Conservation (phyloP, 2,888 invertebrate genomes). For the Drosophila meridiana region DNA sequence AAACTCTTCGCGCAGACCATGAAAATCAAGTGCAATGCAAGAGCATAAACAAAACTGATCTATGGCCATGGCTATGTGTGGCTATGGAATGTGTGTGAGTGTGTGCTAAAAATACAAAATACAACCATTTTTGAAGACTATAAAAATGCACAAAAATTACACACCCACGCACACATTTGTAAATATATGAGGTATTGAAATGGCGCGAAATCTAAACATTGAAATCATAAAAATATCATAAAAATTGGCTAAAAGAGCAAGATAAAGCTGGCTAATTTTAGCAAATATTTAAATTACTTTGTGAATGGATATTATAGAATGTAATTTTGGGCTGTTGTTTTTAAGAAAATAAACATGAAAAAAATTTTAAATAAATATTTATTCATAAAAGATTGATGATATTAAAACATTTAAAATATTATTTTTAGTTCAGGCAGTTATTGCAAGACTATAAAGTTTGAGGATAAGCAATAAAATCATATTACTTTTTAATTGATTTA, state of each 20-base stretch:
- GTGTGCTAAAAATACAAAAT: conserved; percentile 42
- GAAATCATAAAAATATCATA: neutral
- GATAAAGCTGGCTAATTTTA: neutral
- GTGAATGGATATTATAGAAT: neutral
- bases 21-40: conserved; percentile 51
- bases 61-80: conserved; percentile 41
- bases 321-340: neutral
- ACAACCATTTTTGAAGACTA: conserved; percentile 21
- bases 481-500: no score
- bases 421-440: neutral
- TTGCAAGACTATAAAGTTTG: no score
- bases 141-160: conserved; percentile 13
- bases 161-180: neutral
- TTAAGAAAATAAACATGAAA: neutral
- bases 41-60: conserved; percentile 53
- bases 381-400: no score
- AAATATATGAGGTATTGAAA: conserved; percentile 1
- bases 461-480: no score
- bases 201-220: conserved; percentile 2
- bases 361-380: neutral
- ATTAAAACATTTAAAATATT: neutral
- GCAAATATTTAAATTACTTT: neutral
- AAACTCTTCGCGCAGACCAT: conserved; percentile 45
- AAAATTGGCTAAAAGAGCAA: neutral
- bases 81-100: conserved; percentile 12